Percentiles rank a stretch among this genome's conserved stretches.
Conservation (phyloP, 2,888 invertebrate species). For the Scaptomyza caliginosa region DNA sequence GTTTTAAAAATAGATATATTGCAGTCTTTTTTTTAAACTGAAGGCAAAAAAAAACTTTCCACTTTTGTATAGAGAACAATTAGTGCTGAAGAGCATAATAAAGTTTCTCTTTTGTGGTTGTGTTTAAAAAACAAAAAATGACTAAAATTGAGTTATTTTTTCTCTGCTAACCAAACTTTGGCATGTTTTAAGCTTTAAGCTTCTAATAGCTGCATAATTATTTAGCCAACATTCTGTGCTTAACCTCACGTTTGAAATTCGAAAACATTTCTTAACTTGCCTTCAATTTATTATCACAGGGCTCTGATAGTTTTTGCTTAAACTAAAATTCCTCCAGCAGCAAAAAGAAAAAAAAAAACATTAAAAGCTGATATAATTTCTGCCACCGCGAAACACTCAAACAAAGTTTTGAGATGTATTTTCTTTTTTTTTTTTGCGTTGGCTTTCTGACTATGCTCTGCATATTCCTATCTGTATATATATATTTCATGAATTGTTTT, state of each 20-base stretch:
- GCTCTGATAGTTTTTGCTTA: conserved; percentile 6
- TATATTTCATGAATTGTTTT: conserved; percentile 16
- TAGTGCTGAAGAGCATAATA: neutral
- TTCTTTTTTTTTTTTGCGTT: conserved; percentile 1
- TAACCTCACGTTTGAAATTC: too few species aligned
- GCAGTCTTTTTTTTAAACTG: too few species aligned
- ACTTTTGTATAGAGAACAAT: too few species aligned
- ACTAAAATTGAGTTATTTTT: neutral
- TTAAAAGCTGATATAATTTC: conserved; percentile 38
- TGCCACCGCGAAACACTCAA: conserved; percentile 30
- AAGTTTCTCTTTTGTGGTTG: neutral
- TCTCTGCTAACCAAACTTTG: neutral
- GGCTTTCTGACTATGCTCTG: conserved; percentile 30
- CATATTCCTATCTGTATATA: conserved; percentile 13
- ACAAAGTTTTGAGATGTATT: conserved; percentile 38
- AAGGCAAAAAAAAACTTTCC: too few species aligned
- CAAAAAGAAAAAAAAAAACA: conserved; percentile 5
- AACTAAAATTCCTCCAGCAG: conserved; percentile 6
- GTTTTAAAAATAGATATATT: too few species aligned
- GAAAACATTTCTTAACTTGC: too few species aligned
- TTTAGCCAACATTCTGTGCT: too few species aligned
- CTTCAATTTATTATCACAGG: too few species aligned
- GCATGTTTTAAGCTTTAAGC: neutral
- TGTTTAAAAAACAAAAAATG: neutral
- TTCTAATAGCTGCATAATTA: neutral